A percentile compares a stretch with the other conserved stretches of the same genome.
Conservation (phyloP, 2,113 vertebrate species). For the Burhinus bistriatus region DNA sequence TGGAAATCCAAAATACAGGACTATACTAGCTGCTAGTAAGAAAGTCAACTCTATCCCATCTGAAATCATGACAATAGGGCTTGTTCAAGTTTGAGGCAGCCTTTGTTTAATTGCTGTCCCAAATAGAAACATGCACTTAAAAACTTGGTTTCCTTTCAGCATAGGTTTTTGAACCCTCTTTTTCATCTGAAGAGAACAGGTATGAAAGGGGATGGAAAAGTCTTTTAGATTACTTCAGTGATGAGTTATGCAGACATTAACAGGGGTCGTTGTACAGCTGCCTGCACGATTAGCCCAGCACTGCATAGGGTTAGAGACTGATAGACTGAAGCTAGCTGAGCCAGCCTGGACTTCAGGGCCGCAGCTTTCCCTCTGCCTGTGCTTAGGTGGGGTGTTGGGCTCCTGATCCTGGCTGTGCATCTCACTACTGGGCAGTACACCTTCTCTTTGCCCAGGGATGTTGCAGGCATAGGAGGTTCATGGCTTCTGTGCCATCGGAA, state of each 20-base stretch:
- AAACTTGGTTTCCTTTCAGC: neutral
- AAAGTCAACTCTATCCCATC: neutral
- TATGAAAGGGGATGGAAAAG: neutral
- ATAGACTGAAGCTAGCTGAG: neutral
- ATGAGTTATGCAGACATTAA: neutral
- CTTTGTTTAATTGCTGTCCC: neutral
- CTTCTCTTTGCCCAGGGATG: neutral
- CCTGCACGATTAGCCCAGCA: neutral
- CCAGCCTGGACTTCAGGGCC: neutral
- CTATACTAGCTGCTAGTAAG: neutral
- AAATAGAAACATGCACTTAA: neutral
- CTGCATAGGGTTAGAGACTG: rapidly evolving
- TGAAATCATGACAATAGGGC: neutral
- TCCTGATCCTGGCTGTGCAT: neutral
- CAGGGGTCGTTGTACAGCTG: neutral
- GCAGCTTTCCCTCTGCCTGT: neutral
- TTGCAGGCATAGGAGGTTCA: neutral
- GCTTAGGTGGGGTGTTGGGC: rapidly evolving
- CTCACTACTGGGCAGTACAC: neutral
- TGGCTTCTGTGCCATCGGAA: neutral
- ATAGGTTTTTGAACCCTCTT: neutral
- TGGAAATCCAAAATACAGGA: neutral
- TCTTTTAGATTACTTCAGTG: neutral
- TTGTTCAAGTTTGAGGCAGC: neutral
- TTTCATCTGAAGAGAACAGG: neutral